Evolutionary conservation across 2,888 invertebrate genomes (phyloP).

Genomic region (Venusia cambrica): DNA sequence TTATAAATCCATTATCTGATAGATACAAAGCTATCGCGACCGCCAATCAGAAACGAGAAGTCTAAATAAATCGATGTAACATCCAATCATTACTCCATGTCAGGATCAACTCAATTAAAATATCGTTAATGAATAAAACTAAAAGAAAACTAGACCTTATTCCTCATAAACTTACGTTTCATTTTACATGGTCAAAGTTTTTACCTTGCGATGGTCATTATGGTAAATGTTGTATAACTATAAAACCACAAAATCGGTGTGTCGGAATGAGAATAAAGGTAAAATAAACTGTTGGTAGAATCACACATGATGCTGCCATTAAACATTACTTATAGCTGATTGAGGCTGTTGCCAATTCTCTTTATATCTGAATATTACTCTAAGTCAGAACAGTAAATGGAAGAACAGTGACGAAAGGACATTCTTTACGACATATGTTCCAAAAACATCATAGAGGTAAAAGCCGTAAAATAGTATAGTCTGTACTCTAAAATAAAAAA

Average conservation of each 20-base stretch:
- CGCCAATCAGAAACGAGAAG: slow-evolving; percentile 80
- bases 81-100: slow-evolving; percentile 80
- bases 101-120: slow-evolving; percentile 81
- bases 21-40: slow-evolving; percentile 75
- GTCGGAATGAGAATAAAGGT: slow-evolving; percentile 76
- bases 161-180: slow-evolving; percentile 36
- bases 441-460: too few relatives aligned
- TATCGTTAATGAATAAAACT: slow-evolving; percentile 70
- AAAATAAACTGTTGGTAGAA: slow-evolving; percentile 74
- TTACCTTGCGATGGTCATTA: slow-evolving; percentile 76
- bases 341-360: too few relatives aligned
- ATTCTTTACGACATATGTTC: too few relatives aligned
- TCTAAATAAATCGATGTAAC: slow-evolving; percentile 80
- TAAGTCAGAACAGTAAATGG: too few relatives aligned
- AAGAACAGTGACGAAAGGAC: too few relatives aligned
- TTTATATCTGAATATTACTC: too few relatives aligned
- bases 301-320: slow-evolving; percentile 57
- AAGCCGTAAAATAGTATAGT: too few relatives aligned
- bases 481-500: too few relatives aligned
- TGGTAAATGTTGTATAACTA: slow-evolving; percentile 74
- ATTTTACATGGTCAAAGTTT: slow-evolving; percentile 41
- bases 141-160: slow-evolving; percentile 57
- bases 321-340: too few relatives aligned
- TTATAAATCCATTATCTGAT: slow-evolving; percentile 76
- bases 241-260: slow-evolving; percentile 79